Conservation (phyloP, 2,113 vertebrate genomes). For the Caretta caretta region DNA sequence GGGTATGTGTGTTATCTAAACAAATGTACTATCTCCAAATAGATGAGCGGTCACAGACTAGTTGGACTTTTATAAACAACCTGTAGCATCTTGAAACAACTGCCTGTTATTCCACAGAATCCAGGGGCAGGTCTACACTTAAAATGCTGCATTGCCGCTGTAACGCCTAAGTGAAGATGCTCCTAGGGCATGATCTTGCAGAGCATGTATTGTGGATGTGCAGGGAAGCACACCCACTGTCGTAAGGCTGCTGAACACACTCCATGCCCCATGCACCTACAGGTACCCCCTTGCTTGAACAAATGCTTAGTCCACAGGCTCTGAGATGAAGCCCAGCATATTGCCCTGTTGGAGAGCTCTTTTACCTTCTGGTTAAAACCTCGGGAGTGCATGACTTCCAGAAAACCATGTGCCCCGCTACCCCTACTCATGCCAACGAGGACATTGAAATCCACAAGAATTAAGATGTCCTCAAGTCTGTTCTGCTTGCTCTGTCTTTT, state of each 20-base stretch:
- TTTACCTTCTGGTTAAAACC: neutral
- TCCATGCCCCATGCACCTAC: neutral
- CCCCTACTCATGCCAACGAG: neutral
- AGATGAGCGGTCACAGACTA: neutral
- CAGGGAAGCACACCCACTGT: neutral
- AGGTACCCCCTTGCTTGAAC: neutral
- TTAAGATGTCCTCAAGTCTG: constrained; percentile 12
- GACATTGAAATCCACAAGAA: constrained; percentile 39
- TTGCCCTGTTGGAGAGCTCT: neutral
- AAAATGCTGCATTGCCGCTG: too few species aligned
- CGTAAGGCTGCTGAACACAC: neutral
- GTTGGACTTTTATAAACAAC: neutral
- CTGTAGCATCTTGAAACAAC: neutral
- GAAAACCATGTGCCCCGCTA: neutral
- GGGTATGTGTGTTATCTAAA: neutral
- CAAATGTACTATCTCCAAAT: neutral
- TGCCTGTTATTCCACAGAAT: neutral
- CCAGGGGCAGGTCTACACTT: too few species aligned
- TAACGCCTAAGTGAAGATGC: too few species aligned
- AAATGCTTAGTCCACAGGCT: neutral
- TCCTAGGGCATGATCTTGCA: neutral
- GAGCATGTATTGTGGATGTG: neutral
- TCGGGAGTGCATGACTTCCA: neutral
- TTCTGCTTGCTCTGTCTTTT: constrained; percentile 16
- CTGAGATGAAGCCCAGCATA: fast-evolving